Evolutionary conservation across 2,888 invertebrate species (phyloP).

Genomic region (Hipparchia sbordonii): DNA sequence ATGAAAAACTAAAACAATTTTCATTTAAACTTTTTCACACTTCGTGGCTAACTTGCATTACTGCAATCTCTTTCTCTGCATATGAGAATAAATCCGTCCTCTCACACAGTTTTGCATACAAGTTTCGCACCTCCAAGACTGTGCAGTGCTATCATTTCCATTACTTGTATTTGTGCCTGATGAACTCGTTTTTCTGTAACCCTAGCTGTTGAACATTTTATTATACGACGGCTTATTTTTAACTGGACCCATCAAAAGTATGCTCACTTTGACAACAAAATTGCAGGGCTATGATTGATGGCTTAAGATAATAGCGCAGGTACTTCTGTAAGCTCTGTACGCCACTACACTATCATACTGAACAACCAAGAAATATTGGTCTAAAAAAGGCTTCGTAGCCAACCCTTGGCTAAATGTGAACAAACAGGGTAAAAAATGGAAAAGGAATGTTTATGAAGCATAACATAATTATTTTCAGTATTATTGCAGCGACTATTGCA

Average conservation of each 20-base stretch:
- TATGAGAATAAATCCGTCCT: too few relatives aligned
- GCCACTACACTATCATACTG: neutral
- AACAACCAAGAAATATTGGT: constrained; percentile 3
- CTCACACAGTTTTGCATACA: too few relatives aligned
- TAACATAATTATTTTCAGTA: constrained; percentile 36
- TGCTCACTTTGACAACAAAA: constrained; percentile 20
- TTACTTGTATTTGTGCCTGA: neutral
- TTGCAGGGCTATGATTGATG: constrained; percentile 16
- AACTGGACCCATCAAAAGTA: constrained; percentile 1
- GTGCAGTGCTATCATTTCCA: too few relatives aligned
- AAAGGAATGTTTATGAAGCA: constrained; percentile 28
- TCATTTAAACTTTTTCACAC: too few relatives aligned
- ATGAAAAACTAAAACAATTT: too few relatives aligned
- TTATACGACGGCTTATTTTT: constrained; percentile 4
- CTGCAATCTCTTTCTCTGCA: too few relatives aligned
- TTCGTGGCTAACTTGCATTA: too few relatives aligned
- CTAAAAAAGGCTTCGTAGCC: constrained; percentile 13
- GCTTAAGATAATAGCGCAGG: constrained; percentile 1
- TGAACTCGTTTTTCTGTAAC: neutral
- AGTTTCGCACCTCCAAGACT: too few relatives aligned
- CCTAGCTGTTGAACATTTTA: neutral
- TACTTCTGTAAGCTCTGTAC: neutral
- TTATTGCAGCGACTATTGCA: constrained; percentile 38
- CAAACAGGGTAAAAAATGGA: constrained; percentile 36
- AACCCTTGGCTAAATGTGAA: constrained; percentile 40